phyloP scores from a whole-genome alignment of 2,113 vertebrate genomes.

The Brienomyrus longianalis region DNA sequence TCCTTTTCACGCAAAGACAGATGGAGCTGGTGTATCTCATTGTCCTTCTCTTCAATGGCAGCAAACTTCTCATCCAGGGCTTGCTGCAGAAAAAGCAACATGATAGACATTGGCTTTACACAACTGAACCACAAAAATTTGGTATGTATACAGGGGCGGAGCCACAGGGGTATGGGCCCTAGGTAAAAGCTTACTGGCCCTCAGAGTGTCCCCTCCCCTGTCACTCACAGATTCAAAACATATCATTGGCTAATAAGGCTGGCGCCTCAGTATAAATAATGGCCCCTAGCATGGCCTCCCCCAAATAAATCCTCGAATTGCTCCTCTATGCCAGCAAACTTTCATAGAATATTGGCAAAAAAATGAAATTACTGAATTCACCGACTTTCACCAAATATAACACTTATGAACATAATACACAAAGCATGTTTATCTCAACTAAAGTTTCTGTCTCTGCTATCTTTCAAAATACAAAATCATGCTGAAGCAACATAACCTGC shows the following conservation, averaged over 20 bases:
- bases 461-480: background rate
- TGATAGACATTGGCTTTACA: background rate
- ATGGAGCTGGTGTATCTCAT: slow-evolving; percentile 63
- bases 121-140: slow-evolving; percentile 8
- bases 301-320: background rate
- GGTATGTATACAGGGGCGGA: background rate
- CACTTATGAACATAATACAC: background rate
- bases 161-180: background rate
- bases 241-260: background rate
- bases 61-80: slow-evolving; percentile 65
- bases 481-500: background rate
- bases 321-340: background rate
- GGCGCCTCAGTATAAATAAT: background rate
- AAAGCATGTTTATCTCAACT: background rate
- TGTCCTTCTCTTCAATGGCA: slow-evolving; percentile 67
- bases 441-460: background rate
- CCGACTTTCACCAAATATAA: background rate
- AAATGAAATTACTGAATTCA: background rate
- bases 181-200: background rate
- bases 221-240: background rate
- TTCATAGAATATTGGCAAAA: background rate
- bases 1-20: slow-evolving; percentile 65
- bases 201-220: background rate
- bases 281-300: background rate
- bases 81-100: slow-evolving; percentile 42